phyloP scores from a whole-genome alignment of 2,888 invertebrate genomes.

The Fragum whitleyi region DNA sequence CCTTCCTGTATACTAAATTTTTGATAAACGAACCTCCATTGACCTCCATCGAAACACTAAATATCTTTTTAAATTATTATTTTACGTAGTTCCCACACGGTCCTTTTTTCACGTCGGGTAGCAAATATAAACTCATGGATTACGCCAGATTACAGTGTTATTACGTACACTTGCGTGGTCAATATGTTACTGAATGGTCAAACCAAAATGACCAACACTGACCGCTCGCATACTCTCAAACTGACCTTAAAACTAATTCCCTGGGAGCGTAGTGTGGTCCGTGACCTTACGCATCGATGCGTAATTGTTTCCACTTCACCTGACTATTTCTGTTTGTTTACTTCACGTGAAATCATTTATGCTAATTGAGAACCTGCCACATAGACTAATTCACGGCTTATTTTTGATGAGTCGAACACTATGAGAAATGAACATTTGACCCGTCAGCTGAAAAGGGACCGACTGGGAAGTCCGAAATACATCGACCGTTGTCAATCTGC shows the following conservation, averaged over 20 bases:
- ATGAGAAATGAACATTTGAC: no score
- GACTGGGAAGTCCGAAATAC: no score
- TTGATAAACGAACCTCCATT: no score
- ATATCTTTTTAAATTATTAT: no score
- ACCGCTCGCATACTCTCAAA: background rate
- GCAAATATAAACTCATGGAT: background rate
- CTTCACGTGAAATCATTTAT: background rate
- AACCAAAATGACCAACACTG: background rate
- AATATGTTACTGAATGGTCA: background rate
- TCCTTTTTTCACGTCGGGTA: no score
- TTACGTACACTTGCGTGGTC: slow-evolving; percentile 1
- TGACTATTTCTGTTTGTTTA: background rate
- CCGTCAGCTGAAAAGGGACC: no score
- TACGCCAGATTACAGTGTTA: background rate
- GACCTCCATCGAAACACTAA: no score
- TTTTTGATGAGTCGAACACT: no score
- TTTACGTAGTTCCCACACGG: no score
- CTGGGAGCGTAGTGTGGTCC: background rate
- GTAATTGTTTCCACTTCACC: background rate
- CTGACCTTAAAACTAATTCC: background rate
- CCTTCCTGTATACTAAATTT: no score
- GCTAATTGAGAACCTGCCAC: background rate
- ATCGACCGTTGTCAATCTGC: no score
- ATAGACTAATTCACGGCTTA: background rate
- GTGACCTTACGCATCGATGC: background rate